Base-by-base conservation (phyloP, 2,888 invertebrate species). In the Pyrocoelia pectoralis region DNA sequence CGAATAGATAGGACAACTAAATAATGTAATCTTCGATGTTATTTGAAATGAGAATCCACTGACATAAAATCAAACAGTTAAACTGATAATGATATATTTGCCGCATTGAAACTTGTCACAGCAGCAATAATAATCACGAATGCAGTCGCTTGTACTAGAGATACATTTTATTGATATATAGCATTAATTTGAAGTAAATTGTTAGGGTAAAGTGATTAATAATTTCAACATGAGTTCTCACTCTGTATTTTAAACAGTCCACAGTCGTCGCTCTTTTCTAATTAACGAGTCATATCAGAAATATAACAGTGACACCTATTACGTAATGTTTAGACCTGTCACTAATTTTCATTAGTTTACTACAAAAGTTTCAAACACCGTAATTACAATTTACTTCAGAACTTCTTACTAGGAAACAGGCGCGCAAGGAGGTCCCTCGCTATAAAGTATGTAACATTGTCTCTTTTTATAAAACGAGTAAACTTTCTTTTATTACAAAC, bases 401-500 rank as follows among this genome's bases (percentile, higher is more conserved):
- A 60, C 54, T 60, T 60, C 28, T 40, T 54, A 54, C 60, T 54
- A 49, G 48, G 54, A 60, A 59, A 48, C 54, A 48, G 54, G 46
- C 49, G 29, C 48, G 41, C 54, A 55, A 48, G 54, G 17, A 54
- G 40, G 54, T 50, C 48, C 48, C 60, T 12, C 15, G 19, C 54
- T 54, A 50, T 60, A 60, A 60, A 60, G 54, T 53, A 60, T 46
- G 49, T 40, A 29, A 54, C 49, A 28, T 54, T 60, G 60, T 60
- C 60, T 60, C 54, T 59, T 49, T 60, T 49, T 41, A 41, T 38
- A 55, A 50, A 54, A 60, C 43, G 50, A 60, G 60, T 60, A 60
- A 60, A 60, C 60, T 60, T 60, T 60, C 60, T 60, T 60, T 59
- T 50, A 29, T 60, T 60, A 60, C 49, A 48, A 33, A 29, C n/a